Evolutionary conservation across 2,113 vertebrate genomes (phyloP).

Genomic region (Oreotrochilus melanogaster): DNA sequence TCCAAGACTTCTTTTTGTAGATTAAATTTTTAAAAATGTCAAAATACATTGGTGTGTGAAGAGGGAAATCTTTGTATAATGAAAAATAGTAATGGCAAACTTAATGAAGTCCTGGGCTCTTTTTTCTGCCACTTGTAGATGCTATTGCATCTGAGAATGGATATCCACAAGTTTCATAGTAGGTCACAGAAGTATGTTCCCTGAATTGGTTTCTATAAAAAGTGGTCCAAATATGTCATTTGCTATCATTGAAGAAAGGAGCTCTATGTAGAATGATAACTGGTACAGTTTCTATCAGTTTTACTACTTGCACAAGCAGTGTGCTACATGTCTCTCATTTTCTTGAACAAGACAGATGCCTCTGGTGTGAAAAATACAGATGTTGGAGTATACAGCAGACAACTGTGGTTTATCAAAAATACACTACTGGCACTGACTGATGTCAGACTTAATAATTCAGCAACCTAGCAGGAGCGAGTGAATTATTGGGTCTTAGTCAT

Average conservation of each 20-base stretch:
- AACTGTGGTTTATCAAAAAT: constrained; percentile 78
- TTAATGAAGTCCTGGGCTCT: background rate
- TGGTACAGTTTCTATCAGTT: constrained; percentile 56
- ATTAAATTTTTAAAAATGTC: background rate
- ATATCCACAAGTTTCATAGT: constrained; percentile 24
- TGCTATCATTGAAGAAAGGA: constrained; percentile 37
- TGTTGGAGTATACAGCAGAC: constrained; percentile 67
- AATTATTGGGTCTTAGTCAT: constrained; percentile 67
- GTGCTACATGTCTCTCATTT: constrained; percentile 66
- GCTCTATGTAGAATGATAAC: constrained; percentile 51
- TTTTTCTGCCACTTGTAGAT: constrained; percentile 5
- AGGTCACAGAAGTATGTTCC: constrained; percentile 24
- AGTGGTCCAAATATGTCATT: constrained; percentile 57
- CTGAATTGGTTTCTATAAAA: constrained; percentile 53
- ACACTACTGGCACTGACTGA: constrained; percentile 69
- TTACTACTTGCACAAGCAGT: constrained; percentile 60
- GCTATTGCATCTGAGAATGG: background rate
- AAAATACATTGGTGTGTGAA: background rate
- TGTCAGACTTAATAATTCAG: constrained; percentile 72
- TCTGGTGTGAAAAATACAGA: constrained; percentile 74
- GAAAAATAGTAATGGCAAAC: background rate
- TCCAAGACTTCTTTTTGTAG: background rate
- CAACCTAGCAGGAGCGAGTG: constrained; percentile 55
- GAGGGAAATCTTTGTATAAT: background rate
- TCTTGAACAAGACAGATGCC: constrained; percentile 66